Evolutionary conservation across 2,888 invertebrate genomes (phyloP).

Genomic region (Aproaerema taeniolella): DNA sequence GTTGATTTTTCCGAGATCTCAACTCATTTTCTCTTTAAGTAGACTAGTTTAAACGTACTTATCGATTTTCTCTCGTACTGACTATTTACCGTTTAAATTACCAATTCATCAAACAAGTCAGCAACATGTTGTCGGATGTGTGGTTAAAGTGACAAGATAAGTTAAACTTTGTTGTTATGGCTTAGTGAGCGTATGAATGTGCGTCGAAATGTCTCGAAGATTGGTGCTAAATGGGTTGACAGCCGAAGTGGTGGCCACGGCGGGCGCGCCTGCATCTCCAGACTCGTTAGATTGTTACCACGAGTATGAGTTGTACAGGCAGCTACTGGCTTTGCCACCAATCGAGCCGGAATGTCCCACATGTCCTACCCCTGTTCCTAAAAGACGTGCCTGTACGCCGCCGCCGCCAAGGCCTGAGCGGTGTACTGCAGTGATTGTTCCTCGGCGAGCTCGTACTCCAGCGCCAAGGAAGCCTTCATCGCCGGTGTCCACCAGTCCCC

Average conservation of each 20-base stretch:
- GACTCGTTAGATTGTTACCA: slow-evolving; percentile 61
- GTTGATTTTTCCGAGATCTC: no score
- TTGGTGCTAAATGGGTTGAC: slow-evolving; percentile 67
- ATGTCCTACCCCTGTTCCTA: no score
- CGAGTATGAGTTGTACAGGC: slow-evolving; percentile 63
- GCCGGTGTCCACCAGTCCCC: not conserved
- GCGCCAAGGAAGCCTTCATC: slow-evolving; percentile 14
- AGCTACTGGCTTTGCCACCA: slow-evolving; percentile 49
- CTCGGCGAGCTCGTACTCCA: slow-evolving; percentile 17
- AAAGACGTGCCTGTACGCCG: slow-evolving; percentile 27
- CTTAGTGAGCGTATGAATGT: not conserved
- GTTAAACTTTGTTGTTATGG: no score
- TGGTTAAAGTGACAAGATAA: no score
- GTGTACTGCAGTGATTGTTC: slow-evolving; percentile 26
- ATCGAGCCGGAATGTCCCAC: no score
- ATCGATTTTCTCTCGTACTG: no score
- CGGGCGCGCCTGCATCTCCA: slow-evolving; percentile 29
- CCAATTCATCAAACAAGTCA: no score
- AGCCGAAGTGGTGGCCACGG: slow-evolving; percentile 49
- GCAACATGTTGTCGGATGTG: no score
- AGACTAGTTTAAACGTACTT: no score
- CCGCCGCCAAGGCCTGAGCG: slow-evolving; percentile 26
- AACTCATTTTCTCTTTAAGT: no score
- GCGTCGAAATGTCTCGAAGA: slow-evolving; percentile 38
- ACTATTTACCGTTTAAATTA: no score